Evolutionary conservation across 2,113 vertebrate species (phyloP), one percentile per base, ranked within the genome.

Genomic region (Seriola quinqueradiata): DNA sequence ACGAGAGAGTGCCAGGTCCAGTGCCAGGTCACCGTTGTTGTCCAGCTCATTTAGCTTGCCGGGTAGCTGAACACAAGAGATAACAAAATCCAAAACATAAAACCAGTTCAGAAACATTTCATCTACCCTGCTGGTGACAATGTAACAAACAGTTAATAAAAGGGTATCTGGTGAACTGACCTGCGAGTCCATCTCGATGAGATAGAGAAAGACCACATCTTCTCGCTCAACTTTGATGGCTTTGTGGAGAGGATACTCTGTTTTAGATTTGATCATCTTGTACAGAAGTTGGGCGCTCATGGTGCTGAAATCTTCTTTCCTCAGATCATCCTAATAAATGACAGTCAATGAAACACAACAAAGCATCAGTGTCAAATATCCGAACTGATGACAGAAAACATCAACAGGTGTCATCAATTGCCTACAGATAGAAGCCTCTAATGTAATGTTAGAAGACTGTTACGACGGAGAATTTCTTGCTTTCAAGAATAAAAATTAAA

Each of bases 261-360:
- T 99, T 94, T 99, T 99, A 3, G 98, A 99, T 80, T 99, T 99
- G 93, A 99, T 98, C 98, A 99, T 99, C 94, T 99, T 99, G 89
- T 97, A 99, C 42, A 99, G 73, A 4, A 99, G 94, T 91, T 97
- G 98, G 67, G 98, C 98, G 67, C 97, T 97, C 98, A 99, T 97
- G 85, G 96, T 98, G 87, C 97, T 98, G 93, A 99, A 99, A 79
- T 99, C 98, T 75, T 99, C 98, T 90, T 99, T 99, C 67, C 97
- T 94, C 75, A 99, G 89, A 66, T 99, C 98, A 87, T 99, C 98
- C 98, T 99, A 77, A 72, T 11, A 65, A 54, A 71, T 74, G 38
- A 68, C 25, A 79, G 42, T 19, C 12, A 60, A 65, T 38, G 6
- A 44, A 44, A 17, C 3, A 13, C 44, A 63, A 59, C 17, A 70